These are phyloP conservation scores for Drosophila prosaltans DNA, from an alignment of 1,140 invertebrate genomes.

Conservation along the genomic window DNA sequence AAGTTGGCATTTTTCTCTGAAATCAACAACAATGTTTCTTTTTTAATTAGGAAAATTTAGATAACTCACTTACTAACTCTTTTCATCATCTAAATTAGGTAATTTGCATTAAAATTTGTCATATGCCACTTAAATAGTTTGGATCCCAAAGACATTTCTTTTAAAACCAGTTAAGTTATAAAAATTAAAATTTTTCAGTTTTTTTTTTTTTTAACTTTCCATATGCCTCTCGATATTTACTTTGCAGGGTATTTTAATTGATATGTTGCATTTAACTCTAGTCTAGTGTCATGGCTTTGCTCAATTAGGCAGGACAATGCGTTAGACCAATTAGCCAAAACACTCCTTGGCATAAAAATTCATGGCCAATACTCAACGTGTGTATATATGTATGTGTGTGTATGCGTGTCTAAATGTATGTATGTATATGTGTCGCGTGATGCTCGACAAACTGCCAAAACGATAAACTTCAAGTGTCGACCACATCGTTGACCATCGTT, in stretches of 20 bases:
- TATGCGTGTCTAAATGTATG: slow-evolving; percentile 46
- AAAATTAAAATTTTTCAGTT: too few species aligned
- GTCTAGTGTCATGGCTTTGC: slow-evolving; percentile 26
- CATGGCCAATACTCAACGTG: slow-evolving; percentile 51
- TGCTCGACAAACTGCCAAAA: slow-evolving; percentile 58
- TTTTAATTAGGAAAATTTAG: too few species aligned
- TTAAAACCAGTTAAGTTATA: too few species aligned
- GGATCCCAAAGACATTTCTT: too few species aligned
- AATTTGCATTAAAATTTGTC: too few species aligned
- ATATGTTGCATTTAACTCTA: neutral
- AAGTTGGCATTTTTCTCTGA: too few species aligned
- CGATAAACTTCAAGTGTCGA: slow-evolving; percentile 75
- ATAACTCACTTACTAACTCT: too few species aligned
- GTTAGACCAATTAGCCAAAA: slow-evolving; percentile 57
- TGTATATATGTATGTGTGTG: neutral
- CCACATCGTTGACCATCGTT: slow-evolving; percentile 62
- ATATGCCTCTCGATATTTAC: neutral
- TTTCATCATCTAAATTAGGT: too few species aligned
- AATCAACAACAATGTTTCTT: too few species aligned
- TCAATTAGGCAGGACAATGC: slow-evolving; percentile 39
- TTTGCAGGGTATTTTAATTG: neutral
- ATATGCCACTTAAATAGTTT: too few species aligned
- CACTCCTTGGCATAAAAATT: slow-evolving; percentile 64
- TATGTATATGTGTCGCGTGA: slow-evolving; percentile 45
- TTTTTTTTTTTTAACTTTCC: too few species aligned